phyloP scores from a whole-genome alignment of 2,888 invertebrate species.

The Geophilus truncorum region DNA sequence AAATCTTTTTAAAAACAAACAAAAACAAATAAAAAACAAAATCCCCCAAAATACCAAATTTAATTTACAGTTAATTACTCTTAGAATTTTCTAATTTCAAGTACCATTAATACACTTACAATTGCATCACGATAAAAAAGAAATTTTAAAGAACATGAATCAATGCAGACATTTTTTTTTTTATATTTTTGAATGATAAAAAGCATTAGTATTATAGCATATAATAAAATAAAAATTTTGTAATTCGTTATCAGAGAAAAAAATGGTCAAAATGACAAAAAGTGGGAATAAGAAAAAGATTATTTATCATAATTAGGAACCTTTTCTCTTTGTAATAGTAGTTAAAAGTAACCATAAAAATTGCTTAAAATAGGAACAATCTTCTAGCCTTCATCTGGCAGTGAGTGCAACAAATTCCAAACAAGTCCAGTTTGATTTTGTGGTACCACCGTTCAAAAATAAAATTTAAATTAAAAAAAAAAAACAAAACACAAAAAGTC shows the following conservation, averaged over 20 bases:
- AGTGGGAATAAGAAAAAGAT: conserved; percentile 3
- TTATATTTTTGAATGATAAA: no score
- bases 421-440: conserved; percentile 3
- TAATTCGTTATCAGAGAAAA: neutral
- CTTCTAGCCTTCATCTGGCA: conserved; percentile 5
- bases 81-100: neutral
- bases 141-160: neutral
- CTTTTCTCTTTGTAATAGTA: neutral
- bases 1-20: neutral
- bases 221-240: neutral
- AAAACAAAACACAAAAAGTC: neutral
- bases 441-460: neutral
- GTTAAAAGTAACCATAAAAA: neutral
- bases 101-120: neutral
- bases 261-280: neutral
- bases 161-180: neutral
- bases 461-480: neutral
- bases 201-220: no score
- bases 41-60: neutral
- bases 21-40: neutral
- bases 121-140: neutral
- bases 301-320: neutral
- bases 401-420: conserved; percentile 10
- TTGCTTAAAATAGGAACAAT: neutral
- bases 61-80: neutral